phyloP scores from a whole-genome alignment of 2,888 invertebrate species.

The Cataglyphis albicans region DNA sequence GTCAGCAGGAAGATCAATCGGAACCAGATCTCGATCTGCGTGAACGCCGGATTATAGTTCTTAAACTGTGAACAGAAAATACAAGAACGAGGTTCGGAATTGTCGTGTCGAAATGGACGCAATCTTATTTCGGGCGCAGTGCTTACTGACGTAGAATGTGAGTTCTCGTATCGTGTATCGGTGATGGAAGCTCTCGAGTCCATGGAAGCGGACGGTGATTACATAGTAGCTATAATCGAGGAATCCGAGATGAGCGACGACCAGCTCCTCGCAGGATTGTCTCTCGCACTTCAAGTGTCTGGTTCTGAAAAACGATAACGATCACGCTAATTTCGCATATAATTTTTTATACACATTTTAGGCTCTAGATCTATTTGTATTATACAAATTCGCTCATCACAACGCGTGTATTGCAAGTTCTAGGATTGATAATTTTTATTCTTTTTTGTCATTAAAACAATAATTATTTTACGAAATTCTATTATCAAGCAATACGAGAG shows the following conservation, averaged over 20 bases:
- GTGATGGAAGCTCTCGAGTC: constrained; percentile 93
- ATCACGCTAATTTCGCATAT: not conserved
- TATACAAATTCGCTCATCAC: not conserved
- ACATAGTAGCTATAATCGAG: constrained; percentile 96
- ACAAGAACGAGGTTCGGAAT: constrained; percentile 48
- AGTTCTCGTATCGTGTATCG: constrained; percentile 94
- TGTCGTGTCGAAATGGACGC: constrained; percentile 1
- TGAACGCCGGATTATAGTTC: constrained; percentile 98
- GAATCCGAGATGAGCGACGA: constrained; percentile 95
- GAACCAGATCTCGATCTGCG: constrained; percentile 99
- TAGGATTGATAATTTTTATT: not conserved
- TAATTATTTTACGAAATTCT: not conserved
- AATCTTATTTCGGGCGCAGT: constrained; percentile 62
- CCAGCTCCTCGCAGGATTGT: constrained; percentile 94
- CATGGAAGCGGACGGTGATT: constrained; percentile 94
- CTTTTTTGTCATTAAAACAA: not conserved
- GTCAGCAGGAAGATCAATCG: constrained; percentile 96
- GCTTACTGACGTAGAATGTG: constrained; percentile 92
- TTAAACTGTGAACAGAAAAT: constrained; percentile 92
- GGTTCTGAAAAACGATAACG: constrained; percentile 88
- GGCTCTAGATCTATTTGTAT: not conserved
- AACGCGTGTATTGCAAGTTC: too few relatives aligned
- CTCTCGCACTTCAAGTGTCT: constrained; percentile 93
- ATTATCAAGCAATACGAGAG: not conserved
- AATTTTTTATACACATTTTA: not conserved